phyloP scores from a whole-genome alignment of 1,140 invertebrate species.

The Drosophila teissieri region DNA sequence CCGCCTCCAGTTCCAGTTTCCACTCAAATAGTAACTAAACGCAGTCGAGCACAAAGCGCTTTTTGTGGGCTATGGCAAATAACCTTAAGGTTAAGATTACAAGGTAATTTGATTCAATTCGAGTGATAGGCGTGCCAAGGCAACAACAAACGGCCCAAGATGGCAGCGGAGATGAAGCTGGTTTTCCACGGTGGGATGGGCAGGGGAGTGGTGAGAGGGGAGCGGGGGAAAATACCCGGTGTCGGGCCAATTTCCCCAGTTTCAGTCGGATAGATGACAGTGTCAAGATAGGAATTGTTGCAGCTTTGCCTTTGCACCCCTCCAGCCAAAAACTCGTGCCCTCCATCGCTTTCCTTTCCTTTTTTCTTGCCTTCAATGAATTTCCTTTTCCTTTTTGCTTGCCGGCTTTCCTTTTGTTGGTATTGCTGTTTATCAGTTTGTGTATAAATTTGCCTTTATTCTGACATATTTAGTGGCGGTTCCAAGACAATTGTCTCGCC shows the following conservation, averaged over 20 bases:
- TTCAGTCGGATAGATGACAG: slow-evolving; percentile 66
- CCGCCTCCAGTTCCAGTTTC: slow-evolving; percentile 1
- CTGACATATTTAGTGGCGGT: slow-evolving; percentile 78
- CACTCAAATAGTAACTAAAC: slow-evolving; percentile 80
- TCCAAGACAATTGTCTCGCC: slow-evolving; percentile 48
- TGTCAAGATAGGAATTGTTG: slow-evolving; percentile 77
- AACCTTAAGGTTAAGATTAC: slow-evolving; percentile 85
- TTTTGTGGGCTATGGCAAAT: slow-evolving; percentile 81
- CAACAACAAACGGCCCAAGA: slow-evolving; percentile 54
- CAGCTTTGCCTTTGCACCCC: slow-evolving; percentile 56
- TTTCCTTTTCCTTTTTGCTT: slow-evolving; percentile 6
- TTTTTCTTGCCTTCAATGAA: slow-evolving; percentile 6
- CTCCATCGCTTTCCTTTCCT: slow-evolving; percentile 9
- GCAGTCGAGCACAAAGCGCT: slow-evolving; percentile 74
- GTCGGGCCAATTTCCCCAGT: slow-evolving; percentile 71
- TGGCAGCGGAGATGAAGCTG: slow-evolving; percentile 48
- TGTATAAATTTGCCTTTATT: slow-evolving; percentile 81
- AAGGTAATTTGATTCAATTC: slow-evolving; percentile 85
- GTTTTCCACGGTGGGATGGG: slow-evolving; percentile 8
- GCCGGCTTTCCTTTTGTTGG: slow-evolving; percentile 25
- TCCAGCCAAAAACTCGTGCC: slow-evolving; percentile 39
- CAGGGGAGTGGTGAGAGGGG: not conserved
- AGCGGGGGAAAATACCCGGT: slow-evolving; percentile 36
- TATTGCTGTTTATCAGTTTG: slow-evolving; percentile 65
- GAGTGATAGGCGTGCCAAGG: slow-evolving; percentile 82